Percentiles rank a stretch among this genome's conserved stretches.
phyloP scores from a whole-genome alignment of 2,797 vertebrate species.

The Benthosema pterotum region DNA sequence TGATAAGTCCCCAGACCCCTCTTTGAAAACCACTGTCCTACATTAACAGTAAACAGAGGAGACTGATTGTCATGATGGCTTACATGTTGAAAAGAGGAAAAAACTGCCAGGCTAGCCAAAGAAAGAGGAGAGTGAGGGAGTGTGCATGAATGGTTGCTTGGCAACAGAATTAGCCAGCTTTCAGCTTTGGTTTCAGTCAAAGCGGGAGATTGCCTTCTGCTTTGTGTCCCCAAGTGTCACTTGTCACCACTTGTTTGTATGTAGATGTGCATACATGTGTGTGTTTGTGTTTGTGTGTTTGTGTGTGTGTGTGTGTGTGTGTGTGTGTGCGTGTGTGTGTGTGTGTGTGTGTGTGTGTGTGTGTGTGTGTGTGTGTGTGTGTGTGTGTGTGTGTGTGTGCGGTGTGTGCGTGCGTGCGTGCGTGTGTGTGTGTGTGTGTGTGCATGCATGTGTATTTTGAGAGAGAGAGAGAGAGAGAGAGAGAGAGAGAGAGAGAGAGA shows the following conservation, averaged over 20 bases:
- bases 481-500: too few relatives aligned
- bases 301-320: neutral
- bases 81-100: conserved; percentile 41
- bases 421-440: too few relatives aligned
- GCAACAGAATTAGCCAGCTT: conserved; percentile 74
- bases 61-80: conserved; percentile 42
- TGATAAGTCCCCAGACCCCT: too few relatives aligned
- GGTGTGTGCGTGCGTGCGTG: too few relatives aligned
- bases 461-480: too few relatives aligned
- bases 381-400: too few relatives aligned
- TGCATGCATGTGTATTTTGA: too few relatives aligned
- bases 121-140: conserved; percentile 35
- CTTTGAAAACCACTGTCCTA: neutral
- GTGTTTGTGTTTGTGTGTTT: conserved; percentile 11
- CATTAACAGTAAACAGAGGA: conserved; percentile 27
- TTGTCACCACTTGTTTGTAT: conserved; percentile 39
- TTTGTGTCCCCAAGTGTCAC: conserved; percentile 51
- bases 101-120: conserved; percentile 20
- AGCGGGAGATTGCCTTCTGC: conserved; percentile 47
- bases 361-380: too few relatives aligned
- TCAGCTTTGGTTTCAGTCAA: conserved; percentile 49
- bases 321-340: too few relatives aligned
- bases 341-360: too few relatives aligned
- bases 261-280: conserved; percentile 11
- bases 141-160: conserved; percentile 73